A percentile compares a stretch with the other conserved stretches of the same genome.
Evolutionary conservation across 2,888 invertebrate genomes (phyloP).

Genomic region (Proisotoma minuta): DNA sequence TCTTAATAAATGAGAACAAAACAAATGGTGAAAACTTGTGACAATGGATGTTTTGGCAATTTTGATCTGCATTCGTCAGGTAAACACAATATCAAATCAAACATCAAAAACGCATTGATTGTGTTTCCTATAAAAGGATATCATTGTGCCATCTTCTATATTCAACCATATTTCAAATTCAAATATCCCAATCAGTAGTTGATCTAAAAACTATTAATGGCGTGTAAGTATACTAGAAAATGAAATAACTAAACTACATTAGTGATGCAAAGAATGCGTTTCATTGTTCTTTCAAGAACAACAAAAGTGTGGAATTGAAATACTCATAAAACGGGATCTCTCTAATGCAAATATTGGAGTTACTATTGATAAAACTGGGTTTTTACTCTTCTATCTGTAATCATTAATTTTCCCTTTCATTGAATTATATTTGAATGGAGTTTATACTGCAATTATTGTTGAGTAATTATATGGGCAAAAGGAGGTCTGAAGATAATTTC

Average conservation of each 20-base stretch:
- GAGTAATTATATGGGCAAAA: background rate
- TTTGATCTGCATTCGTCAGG: background rate
- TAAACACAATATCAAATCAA: background rate
- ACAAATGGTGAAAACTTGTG: background rate
- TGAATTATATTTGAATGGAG: background rate
- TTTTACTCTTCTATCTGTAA: background rate
- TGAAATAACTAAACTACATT: background rate
- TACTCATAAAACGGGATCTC: too few relatives aligned
- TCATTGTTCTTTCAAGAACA: background rate
- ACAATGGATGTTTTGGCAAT: background rate
- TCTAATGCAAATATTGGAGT: background rate
- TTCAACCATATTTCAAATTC: background rate
- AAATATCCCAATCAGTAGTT: background rate
- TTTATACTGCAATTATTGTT: background rate
- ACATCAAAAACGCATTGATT: background rate
- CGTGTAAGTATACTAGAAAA: background rate
- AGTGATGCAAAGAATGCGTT: too few relatives aligned
- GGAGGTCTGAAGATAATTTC: too few relatives aligned
- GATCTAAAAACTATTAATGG: background rate
- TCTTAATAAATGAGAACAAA: background rate
- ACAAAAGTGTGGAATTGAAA: slow-evolving; percentile 1
- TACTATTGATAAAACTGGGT: too few relatives aligned
- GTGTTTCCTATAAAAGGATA: background rate
- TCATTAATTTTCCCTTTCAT: slow-evolving; percentile 13
- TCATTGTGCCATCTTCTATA: background rate